phyloP scores from a whole-genome alignment of 2,113 vertebrate genomes.

The Planiliza haematocheilus region DNA sequence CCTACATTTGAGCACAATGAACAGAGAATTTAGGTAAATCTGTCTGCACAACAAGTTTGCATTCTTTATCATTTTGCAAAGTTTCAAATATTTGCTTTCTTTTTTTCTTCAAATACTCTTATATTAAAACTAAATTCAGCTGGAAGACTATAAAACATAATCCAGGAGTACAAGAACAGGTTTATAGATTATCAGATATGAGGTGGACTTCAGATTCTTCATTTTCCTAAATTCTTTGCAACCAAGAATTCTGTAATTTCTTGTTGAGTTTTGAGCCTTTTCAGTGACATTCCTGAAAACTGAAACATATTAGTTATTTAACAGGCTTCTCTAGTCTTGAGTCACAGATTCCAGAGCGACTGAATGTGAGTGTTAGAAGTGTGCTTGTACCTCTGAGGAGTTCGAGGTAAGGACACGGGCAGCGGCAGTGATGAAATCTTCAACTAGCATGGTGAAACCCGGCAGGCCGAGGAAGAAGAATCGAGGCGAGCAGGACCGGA shows the following conservation, averaged over 20 bases:
- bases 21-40: neutral
- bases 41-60: neutral
- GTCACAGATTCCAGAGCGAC: neutral
- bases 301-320: neutral
- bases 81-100: slow-evolving; percentile 6
- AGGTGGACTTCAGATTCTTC: neutral
- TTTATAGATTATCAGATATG: neutral
- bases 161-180: neutral
- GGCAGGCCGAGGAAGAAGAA: slow-evolving; percentile 97
- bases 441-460: slow-evolving; percentile 93
- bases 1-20: neutral
- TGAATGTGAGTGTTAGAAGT: neutral
- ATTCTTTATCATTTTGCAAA: neutral
- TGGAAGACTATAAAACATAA: too few species aligned
- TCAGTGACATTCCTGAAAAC: neutral
- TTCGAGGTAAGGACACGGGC: slow-evolving; percentile 87
- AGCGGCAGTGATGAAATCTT: slow-evolving; percentile 92
- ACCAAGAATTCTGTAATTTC: too few species aligned
- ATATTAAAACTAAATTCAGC: neutral
- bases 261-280: too few species aligned
- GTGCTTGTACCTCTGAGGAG: slow-evolving; percentile 85
- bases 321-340: neutral
- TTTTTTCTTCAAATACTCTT: neutral
- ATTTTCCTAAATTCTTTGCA: neutral
- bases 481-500: slow-evolving; percentile 91